Percentiles rank a stretch among this genome's conserved stretches.
phyloP scores from a whole-genome alignment of 2,797 vertebrate species.

The Passerculus sandwichensis region DNA sequence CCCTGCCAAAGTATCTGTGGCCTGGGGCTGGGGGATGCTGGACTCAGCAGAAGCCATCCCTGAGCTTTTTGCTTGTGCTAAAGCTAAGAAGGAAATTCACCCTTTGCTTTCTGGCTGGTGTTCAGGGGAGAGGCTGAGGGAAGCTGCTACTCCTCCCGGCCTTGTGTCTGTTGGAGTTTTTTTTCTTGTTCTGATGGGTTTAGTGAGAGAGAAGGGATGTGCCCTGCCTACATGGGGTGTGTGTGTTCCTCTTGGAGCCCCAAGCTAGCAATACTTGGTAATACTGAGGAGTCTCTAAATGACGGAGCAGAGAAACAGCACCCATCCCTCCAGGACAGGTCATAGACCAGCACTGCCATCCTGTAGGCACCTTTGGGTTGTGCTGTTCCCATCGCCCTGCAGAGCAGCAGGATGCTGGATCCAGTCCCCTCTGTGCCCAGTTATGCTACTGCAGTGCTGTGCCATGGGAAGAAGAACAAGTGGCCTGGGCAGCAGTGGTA shows the following conservation, averaged over 20 bases:
- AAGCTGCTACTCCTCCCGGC: background rate
- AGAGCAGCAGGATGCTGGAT: background rate
- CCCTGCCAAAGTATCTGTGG: background rate
- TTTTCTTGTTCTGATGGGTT: background rate
- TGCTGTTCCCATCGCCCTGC: background rate
- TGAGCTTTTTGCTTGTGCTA: background rate
- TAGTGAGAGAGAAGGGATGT: background rate
- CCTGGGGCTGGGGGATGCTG: background rate
- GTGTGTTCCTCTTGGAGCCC: background rate
- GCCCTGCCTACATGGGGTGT: rapidly evolving
- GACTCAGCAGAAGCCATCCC: background rate
- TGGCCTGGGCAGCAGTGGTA: background rate
- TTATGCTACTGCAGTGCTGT: background rate
- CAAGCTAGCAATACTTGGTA: background rate
- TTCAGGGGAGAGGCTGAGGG: background rate
- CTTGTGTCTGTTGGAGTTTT: background rate
- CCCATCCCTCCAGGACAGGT: background rate
- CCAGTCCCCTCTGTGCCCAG: rapidly evolving
- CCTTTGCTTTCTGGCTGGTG: background rate
- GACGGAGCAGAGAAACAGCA: background rate
- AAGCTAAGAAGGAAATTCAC: background rate
- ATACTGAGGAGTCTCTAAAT: too few relatives aligned
- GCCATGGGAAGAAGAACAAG: rapidly evolving
- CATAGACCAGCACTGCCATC: rapidly evolving
- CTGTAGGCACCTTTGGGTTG: background rate